Evolutionary conservation across 2,888 invertebrate genomes (phyloP).

Genomic region (Idaea straminata): DNA sequence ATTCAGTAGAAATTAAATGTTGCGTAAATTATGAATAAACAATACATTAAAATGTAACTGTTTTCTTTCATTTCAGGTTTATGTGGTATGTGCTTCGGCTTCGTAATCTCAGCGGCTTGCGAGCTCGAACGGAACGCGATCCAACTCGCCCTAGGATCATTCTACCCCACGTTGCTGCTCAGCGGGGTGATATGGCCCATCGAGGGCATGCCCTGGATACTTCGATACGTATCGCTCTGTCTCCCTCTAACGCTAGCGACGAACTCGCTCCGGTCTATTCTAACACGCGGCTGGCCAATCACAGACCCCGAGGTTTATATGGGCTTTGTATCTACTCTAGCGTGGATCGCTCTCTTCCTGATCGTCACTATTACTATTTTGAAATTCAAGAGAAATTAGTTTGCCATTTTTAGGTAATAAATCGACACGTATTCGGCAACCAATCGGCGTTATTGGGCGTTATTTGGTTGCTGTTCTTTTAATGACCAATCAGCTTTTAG

Average conservation of each 20-base stretch:
- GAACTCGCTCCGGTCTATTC: conserved; percentile 91
- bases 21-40: not conserved
- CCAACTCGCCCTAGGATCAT: conserved; percentile 94
- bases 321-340: conserved; percentile 91
- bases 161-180: conserved; percentile 95
- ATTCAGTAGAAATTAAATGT: too few relatives aligned
- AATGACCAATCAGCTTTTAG: not conserved
- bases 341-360: conserved; percentile 92
- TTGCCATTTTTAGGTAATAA: conserved; percentile 29
- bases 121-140: conserved; percentile 96
- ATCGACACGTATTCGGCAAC: not conserved
- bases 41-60: not conserved
- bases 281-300: conserved; percentile 93
- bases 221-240: conserved; percentile 90
- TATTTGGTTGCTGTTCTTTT: not conserved
- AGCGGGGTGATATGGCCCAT: conserved; percentile 98
- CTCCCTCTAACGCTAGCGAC: conserved; percentile 95
- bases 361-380: conserved; percentile 89
- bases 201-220: conserved; percentile 94
- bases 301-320: conserved; percentile 90
- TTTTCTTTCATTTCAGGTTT: conserved; percentile 71
- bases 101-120: conserved; percentile 95
- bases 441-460: not conserved
- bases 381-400: conserved; percentile 88
- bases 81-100: conserved; percentile 98